Evolutionary conservation across 1,140 invertebrate genomes (phyloP).

Genomic region (Melipona quadrifasciata): DNA sequence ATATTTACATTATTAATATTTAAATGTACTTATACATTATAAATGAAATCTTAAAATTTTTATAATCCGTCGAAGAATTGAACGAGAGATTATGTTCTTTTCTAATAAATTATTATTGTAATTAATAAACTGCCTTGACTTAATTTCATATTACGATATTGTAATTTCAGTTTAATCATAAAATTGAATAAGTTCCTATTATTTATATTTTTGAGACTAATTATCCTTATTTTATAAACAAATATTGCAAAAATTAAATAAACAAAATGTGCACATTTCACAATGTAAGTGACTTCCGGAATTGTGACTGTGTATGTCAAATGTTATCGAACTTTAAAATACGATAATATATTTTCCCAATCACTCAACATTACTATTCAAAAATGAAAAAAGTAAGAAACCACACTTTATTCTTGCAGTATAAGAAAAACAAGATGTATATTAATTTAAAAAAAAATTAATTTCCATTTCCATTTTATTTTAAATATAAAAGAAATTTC

Average conservation of each 20-base stretch:
- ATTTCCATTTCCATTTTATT: neutral
- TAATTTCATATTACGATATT: slow-evolving; percentile 22
- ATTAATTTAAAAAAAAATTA: neutral
- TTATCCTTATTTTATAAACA: slow-evolving; percentile 18
- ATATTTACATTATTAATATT: slow-evolving; percentile 40
- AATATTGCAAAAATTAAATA: neutral
- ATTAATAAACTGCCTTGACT: slow-evolving; percentile 41
- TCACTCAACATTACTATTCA: neutral
- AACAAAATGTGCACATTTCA: neutral
- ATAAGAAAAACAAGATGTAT: neutral
- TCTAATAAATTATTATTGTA: slow-evolving; percentile 64
- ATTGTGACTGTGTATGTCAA: slow-evolving; percentile 50
- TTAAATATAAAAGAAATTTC: slow-evolving; percentile 10
- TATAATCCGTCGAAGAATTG: slow-evolving; percentile 53
- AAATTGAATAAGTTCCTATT: slow-evolving; percentile 1
- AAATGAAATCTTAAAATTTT: slow-evolving; percentile 41
- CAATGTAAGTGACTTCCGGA: slow-evolving; percentile 43
- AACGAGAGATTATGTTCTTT: slow-evolving; percentile 12
- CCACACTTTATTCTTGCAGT: too few relatives aligned
- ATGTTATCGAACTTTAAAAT: slow-evolving; percentile 63
- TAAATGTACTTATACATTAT: slow-evolving; percentile 26
- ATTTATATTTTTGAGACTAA: slow-evolving; percentile 6
- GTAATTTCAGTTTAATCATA: slow-evolving; percentile 3
- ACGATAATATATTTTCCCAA: slow-evolving; percentile 47
- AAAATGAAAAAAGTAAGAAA: too few relatives aligned